These are phyloP conservation scores for Stercorarius parasiticus DNA, from an alignment of 2,113 vertebrate species.

Conservation along the genomic window DNA sequence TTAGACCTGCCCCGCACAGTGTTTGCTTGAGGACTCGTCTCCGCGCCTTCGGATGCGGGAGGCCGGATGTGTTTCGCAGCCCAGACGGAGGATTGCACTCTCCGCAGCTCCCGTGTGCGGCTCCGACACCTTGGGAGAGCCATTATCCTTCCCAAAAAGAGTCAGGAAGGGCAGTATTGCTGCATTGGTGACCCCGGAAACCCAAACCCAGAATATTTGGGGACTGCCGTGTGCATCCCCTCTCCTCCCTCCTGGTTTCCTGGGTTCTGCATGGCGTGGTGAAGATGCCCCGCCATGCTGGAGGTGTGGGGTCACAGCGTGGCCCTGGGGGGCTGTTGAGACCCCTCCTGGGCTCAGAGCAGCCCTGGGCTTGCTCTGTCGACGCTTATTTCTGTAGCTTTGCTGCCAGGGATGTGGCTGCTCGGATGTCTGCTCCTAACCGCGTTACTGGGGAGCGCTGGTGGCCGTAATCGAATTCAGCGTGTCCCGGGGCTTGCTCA, in stretches of 20 bases:
- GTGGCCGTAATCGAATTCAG: background rate
- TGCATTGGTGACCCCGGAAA: accelerated
- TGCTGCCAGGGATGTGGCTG: background rate
- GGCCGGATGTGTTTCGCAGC: background rate
- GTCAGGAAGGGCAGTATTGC: accelerated
- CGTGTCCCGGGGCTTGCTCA: background rate
- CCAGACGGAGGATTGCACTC: accelerated
- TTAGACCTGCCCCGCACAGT: background rate
- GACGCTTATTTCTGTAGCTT: accelerated
- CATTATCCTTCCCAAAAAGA: accelerated
- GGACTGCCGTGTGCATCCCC: background rate
- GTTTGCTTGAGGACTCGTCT: background rate
- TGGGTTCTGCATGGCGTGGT: background rate
- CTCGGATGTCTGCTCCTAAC: background rate
- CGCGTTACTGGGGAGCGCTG: background rate
- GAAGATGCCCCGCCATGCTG: accelerated
- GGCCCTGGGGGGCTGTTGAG: background rate
- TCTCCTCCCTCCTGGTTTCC: background rate
- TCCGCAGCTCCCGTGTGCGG: background rate
- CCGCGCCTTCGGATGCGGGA: accelerated
- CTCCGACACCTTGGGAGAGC: too few relatives aligned
- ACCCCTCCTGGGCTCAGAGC: background rate
- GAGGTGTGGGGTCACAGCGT: accelerated
- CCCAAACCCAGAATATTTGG: accelerated
- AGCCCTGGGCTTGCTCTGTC: background rate